phyloP scores from a whole-genome alignment of 1,140 invertebrate species.

The Brachionus manjavacas region DNA sequence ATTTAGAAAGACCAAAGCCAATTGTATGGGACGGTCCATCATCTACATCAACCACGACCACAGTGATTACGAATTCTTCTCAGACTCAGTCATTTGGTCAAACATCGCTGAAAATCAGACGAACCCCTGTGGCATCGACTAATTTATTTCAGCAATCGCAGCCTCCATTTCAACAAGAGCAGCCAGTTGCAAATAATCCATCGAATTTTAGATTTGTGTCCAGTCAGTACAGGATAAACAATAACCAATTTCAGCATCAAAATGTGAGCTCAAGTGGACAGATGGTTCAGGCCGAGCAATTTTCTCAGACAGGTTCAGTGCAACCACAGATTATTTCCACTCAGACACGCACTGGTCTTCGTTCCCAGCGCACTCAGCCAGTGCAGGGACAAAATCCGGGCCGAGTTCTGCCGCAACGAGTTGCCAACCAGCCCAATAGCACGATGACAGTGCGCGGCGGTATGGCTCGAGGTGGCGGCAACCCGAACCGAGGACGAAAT shows the following conservation, averaged over 20 bases:
- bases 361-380: neutral
- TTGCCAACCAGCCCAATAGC: neutral
- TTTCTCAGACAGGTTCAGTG: neutral
- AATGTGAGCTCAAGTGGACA: conserved; percentile 12
- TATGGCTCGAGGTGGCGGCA: neutral
- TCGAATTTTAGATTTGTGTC: neutral
- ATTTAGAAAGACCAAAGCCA: conserved; percentile 15
- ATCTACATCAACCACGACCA: neutral
- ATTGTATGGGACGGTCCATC: conserved; percentile 20
- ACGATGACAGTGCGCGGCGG: neutral
- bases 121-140: neutral
- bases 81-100: neutral
- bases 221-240: neutral
- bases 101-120: neutral
- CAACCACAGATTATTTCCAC: neutral
- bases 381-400: neutral
- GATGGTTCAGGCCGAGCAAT: neutral
- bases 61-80: neutral
- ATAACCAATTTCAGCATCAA: conserved; percentile 14
- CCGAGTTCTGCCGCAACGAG: neutral
- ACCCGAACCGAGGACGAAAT: neutral
- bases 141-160: neutral
- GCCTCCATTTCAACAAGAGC: neutral
- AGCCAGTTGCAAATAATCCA: neutral
- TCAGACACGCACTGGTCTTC: neutral